phyloP scores from a whole-genome alignment of 1,140 invertebrate species.

The Nasonia longicornis region DNA sequence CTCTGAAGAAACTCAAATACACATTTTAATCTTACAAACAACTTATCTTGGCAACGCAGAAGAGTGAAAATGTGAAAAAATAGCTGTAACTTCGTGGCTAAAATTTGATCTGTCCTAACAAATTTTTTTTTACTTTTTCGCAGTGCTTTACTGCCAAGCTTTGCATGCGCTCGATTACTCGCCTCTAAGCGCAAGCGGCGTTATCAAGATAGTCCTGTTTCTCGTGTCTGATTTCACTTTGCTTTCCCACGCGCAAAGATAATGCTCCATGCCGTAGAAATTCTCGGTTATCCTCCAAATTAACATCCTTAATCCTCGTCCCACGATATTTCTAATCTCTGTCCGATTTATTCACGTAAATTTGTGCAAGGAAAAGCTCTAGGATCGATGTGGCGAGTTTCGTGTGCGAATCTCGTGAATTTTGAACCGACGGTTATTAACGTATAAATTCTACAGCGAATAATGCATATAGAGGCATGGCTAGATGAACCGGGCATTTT shows the following conservation, averaged over 20 bases:
- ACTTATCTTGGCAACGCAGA: background rate
- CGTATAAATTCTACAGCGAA: no score
- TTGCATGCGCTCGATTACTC: background rate
- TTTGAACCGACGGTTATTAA: no score
- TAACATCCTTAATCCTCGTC: background rate
- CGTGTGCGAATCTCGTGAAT: no score
- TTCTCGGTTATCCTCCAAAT: background rate
- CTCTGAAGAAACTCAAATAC: background rate
- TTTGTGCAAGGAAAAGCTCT: no score
- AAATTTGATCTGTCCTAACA: no score
- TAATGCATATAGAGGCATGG: no score
- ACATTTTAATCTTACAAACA: background rate
- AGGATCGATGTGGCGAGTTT: background rate
- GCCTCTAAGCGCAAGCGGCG: background rate
- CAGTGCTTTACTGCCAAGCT: background rate
- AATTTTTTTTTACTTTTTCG: background rate
- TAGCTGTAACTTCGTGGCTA: no score
- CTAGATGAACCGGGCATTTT: no score
- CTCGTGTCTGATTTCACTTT: background rate
- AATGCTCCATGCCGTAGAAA: background rate
- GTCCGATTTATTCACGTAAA: no score
- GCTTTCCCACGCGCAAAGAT: background rate
- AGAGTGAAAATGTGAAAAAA: background rate
- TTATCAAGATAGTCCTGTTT: background rate
- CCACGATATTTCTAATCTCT: no score